phyloP scores from a whole-genome alignment of 2,888 invertebrate genomes.

The Brenthis hecate region DNA sequence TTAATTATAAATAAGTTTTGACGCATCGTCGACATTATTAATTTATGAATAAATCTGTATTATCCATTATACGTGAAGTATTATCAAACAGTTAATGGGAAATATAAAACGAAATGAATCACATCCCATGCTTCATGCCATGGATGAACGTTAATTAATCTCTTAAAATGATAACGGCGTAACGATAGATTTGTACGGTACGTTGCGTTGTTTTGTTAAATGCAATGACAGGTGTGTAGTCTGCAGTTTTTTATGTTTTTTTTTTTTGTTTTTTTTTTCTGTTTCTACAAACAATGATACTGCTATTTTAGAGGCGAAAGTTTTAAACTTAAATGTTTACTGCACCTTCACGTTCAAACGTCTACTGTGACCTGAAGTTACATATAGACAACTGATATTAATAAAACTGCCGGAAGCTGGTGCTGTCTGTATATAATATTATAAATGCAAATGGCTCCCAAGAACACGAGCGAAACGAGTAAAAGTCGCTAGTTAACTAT shows the following conservation, averaged over 20 bases:
- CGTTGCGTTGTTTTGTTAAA: neutral
- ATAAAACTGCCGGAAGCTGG: no score
- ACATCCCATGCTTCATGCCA: slow-evolving; percentile 3
- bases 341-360: no score
- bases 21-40: slow-evolving; percentile 16
- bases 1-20: slow-evolving; percentile 23
- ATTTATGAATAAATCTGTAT: slow-evolving; percentile 24
- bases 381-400: no score
- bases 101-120: slow-evolving; percentile 24
- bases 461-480: no score
- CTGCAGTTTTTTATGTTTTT: no score
- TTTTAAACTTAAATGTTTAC: no score
- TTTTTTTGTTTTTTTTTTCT: no score
- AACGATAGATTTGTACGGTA: slow-evolving; percentile 17
- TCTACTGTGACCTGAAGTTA: no score
- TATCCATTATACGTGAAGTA: slow-evolving; percentile 21
- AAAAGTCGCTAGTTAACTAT: no score
- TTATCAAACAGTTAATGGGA: slow-evolving; percentile 24
- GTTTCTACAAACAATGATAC: neutral
- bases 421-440: no score
- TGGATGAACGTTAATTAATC: slow-evolving; percentile 28
- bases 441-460: no score
- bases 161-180: slow-evolving; percentile 22
- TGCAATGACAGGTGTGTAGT: neutral
- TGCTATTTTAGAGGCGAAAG: no score